Evolutionary conservation across 2,113 vertebrate species (phyloP), one percentile per base, ranked within the genome.

Genomic region (Myxocyprinus asiaticus): DNA sequence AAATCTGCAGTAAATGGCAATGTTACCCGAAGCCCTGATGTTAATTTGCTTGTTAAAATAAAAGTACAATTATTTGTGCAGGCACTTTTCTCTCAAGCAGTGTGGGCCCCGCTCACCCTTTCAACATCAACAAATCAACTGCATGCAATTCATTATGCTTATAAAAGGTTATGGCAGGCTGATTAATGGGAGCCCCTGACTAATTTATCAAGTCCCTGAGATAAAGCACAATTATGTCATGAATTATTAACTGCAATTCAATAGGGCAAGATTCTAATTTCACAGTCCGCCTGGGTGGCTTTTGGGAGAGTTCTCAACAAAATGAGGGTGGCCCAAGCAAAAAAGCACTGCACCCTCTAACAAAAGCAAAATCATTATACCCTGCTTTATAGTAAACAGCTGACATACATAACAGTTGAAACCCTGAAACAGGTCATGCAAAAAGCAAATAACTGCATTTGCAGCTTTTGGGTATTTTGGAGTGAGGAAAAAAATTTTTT

Each of bases 161-260:
- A 78, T 83, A 84, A 86, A 86, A 72, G 51, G 69, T 71, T 62
- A 75, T 55, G 69, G 68, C 64, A 68, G 67, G 75, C 78, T 84
- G 79, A 86, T 83, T 71, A 86, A 87, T 86, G 81, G 68, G 62
- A 70, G 61, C 61, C 62, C 79, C 79, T 55, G 70, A 65, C 82
- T 79, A 79, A 14, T 77, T 76, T 84, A 81, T 83, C 79, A 70
- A 74, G 73, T 63, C 77, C 72, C 84, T 68, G 63, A 77, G 83
- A 84, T 84, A 83, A 85, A 83, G 73, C 79, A 78, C 55, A 84
- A 67, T 87, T 75, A 84, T 83, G 81, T 81, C 73, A 84, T 84
- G 71, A 86, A 85, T 84, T 84, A 85, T 85, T 87, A 83, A 77
- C 48, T 43, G 79, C 71, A 84, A 80, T 81, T 81, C 76, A 83